A percentile compares a stretch with the other conserved stretches of the same genome.
Conservation (phyloP, 2,113 vertebrate species). For the Lepidothrix coronata region DNA sequence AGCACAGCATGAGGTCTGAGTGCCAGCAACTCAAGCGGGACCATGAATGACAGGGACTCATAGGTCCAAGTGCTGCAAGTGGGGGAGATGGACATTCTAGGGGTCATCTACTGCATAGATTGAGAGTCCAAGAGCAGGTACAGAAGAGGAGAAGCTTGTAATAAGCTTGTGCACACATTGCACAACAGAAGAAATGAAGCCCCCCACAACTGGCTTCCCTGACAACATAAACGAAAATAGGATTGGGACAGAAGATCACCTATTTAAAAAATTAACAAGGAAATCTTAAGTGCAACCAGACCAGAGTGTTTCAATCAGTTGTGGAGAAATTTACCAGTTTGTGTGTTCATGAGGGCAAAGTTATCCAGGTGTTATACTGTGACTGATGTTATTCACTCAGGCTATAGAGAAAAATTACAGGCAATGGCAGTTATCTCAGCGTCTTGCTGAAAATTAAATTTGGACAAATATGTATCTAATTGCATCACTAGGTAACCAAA, state of each 20-base stretch:
- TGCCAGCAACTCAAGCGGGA: background rate
- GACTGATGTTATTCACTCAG: background rate
- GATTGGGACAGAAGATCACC: background rate
- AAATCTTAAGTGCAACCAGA: background rate
- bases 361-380: background rate
- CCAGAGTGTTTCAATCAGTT: background rate
- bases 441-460: background rate
- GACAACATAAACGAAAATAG: background rate
- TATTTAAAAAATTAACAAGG: background rate
- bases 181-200: background rate
- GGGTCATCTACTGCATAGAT: background rate
- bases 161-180: fast-evolving
- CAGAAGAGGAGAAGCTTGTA: background rate
- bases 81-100: background rate
- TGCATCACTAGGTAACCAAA: background rate
- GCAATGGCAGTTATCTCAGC: background rate
- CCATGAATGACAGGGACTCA: background rate
- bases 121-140: background rate
- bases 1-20: background rate
- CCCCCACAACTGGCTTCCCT: background rate
- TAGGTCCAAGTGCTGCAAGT: background rate
- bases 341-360: background rate
- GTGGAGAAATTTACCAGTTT: background rate
- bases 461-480: background rate
- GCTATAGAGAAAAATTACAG: background rate